Base-by-base conservation (phyloP, 2,797 vertebrate genomes). In the Danio albolineatus region DNA sequence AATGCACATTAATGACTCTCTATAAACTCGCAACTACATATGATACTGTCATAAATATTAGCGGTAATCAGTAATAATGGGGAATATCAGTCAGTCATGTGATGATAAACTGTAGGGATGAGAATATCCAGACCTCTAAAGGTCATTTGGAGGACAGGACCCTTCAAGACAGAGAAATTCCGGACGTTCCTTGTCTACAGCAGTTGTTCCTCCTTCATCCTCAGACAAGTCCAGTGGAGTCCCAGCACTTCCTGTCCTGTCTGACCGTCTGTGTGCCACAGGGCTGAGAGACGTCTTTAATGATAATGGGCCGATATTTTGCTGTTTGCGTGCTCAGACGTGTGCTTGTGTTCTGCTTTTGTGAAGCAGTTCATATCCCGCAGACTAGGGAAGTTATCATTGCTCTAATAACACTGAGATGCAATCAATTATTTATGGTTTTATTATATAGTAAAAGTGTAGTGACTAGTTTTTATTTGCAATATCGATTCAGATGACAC, bases 261-360 rank as follows among this genome's bases (percentile, higher is more conserved):
- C 48, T 21, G 81, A 78, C 80, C 69, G 41, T 78, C 84, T 87
- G 71, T 82, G 48, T 28, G 76, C 81, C 83, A 7, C 83, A 87
- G 88, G 88, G 90, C 85, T 88, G 85, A 85, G 85, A 86, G 85
- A 85, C 87, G 88, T 78, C 67, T n/a, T 67, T 61, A 16, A 61
- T 75, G 17, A 56, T 53, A 62, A 49, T 60, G 5, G 39, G 17
- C 21, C 17, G 59, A 21, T 13, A 46, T 70, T 28, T 14, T 1
- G 28, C 28, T 66, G 17, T 76, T 4, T 73, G 3, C 38, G 12
- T 12, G 56, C 53, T 4, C 46, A 13, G 10, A 54, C 41, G 39
- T 41, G 53, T 39, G 41, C 53, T 17, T 78, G 41, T 16, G 28
- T 60, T 67, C 38, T 66, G 85, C 88, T 84, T 87, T 80, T 60